Evolutionary conservation across 2,888 invertebrate species (phyloP).

Genomic region (Bombyx huttoni): DNA sequence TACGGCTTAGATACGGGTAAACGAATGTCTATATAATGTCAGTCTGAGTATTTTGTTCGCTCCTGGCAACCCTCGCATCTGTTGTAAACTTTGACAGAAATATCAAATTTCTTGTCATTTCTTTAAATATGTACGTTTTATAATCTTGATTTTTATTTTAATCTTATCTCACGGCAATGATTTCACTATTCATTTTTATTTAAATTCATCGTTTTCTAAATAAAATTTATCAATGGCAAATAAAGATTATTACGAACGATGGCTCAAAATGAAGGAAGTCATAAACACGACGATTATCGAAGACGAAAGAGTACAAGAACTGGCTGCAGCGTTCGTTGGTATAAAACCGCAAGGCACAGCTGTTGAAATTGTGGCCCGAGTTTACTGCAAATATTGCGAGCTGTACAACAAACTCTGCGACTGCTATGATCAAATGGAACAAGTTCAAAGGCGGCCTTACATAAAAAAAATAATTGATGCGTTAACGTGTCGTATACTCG

Average conservation of each 20-base stretch:
- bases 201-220: neutral
- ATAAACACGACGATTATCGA: conserved; percentile 29
- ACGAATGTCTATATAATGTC: neutral
- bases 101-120: too few relatives aligned
- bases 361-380: conserved; percentile 59
- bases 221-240: conserved; percentile 32
- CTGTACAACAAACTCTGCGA: conserved; percentile 71
- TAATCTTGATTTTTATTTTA: neutral
- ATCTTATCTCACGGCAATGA: neutral
- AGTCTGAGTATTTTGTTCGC: neutral
- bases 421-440: conserved; percentile 75
- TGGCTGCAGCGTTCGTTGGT: conserved; percentile 34
- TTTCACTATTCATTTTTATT: neutral
- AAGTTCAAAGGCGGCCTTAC: conserved; percentile 71
- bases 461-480: conserved; percentile 73
- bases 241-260: conserved; percentile 43
- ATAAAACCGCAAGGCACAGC: conserved; percentile 60
- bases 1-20: neutral
- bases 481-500: conserved; percentile 70
- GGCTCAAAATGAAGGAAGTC: conserved; percentile 46
- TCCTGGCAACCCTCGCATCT: neutral
- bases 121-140: neutral
- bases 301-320: conserved; percentile 40
- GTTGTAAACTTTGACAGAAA: too few relatives aligned
- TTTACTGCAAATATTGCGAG: conserved; percentile 65